These are phyloP conservation scores for Leucoma salicis DNA, from an alignment of 2,888 invertebrate genomes.

Conservation along the genomic window DNA sequence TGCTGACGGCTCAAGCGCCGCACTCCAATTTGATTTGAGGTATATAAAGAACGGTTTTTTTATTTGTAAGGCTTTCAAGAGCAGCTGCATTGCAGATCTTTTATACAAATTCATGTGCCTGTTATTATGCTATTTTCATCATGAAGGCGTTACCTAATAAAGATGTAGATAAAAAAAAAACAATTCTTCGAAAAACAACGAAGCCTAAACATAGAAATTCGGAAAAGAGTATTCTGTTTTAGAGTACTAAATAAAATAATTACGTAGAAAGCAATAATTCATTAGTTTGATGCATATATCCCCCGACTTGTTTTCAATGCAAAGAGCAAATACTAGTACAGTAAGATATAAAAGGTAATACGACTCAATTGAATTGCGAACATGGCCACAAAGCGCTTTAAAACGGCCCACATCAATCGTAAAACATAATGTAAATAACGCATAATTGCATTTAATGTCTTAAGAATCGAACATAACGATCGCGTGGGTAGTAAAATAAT, in stretches of 20 bases:
- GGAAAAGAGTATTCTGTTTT: neutral
- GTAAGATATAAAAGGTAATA: slow-evolving; percentile 24
- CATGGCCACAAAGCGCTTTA: slow-evolving; percentile 15
- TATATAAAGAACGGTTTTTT: too few species aligned
- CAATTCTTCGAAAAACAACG: too few species aligned
- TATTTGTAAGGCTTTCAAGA: too few species aligned
- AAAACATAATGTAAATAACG: slow-evolving; percentile 38
- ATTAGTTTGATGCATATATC: slow-evolving; percentile 20
- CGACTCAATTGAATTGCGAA: slow-evolving; percentile 23
- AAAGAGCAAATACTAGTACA: slow-evolving; percentile 3
- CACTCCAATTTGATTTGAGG: neutral
- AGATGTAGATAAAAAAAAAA: too few species aligned
- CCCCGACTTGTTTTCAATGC: slow-evolving; percentile 1
- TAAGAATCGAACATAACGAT: slow-evolving; percentile 43
- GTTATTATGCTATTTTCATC: too few species aligned
- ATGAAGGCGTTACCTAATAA: too few species aligned
- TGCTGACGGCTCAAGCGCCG: neutral
- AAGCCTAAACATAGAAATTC: neutral
- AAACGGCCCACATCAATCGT: slow-evolving; percentile 18
- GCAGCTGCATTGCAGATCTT: too few species aligned
- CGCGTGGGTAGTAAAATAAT: slow-evolving; percentile 52
- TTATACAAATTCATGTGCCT: too few species aligned
- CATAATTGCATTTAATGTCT: slow-evolving; percentile 41
- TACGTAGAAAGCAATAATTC: slow-evolving; percentile 19
- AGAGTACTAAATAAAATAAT: slow-evolving; percentile 4